A percentile compares a stretch with the other conserved stretches of the same genome.
Evolutionary conservation across 2,113 vertebrate genomes (phyloP).

Genomic region (Rattus norvegicus): DNA sequence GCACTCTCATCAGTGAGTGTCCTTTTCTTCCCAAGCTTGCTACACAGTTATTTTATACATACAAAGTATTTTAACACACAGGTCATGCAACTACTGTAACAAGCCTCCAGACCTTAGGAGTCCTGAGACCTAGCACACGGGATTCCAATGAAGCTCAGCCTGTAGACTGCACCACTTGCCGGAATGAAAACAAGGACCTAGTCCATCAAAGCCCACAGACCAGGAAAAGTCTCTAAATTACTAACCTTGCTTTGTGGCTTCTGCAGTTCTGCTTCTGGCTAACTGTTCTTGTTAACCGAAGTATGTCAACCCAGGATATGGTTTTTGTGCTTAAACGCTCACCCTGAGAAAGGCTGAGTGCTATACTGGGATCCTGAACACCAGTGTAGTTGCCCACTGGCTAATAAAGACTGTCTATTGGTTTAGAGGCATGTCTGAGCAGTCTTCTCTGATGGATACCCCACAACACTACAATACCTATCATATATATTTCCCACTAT

Average conservation of each 20-base stretch:
- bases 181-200: not conserved
- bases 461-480: not conserved
- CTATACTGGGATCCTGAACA: too few relatives aligned
- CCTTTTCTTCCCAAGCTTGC: not conserved
- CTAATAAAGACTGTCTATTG: not conserved
- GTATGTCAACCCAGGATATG: not conserved
- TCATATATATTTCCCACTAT: not conserved
- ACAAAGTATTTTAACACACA: not conserved
- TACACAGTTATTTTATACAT: not conserved
- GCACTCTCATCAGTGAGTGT: not conserved
- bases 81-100: not conserved
- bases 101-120: not conserved
- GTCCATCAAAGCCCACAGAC: not conserved
- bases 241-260: not conserved
- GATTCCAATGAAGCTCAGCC: not conserved
- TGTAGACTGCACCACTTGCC: not conserved
- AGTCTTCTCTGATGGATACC: not conserved
- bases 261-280: not conserved
- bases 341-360: not conserved
- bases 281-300: not conserved
- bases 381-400: not conserved
- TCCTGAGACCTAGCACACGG: not conserved
- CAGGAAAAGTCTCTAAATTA: not conserved
- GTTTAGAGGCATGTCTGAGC: not conserved
- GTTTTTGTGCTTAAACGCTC: not conserved